Percentiles rank a stretch among this genome's conserved stretches.
These are phyloP conservation scores for Nesogale talazaci DNA, from an alignment of 2,113 vertebrate species.

Conservation along the genomic window DNA sequence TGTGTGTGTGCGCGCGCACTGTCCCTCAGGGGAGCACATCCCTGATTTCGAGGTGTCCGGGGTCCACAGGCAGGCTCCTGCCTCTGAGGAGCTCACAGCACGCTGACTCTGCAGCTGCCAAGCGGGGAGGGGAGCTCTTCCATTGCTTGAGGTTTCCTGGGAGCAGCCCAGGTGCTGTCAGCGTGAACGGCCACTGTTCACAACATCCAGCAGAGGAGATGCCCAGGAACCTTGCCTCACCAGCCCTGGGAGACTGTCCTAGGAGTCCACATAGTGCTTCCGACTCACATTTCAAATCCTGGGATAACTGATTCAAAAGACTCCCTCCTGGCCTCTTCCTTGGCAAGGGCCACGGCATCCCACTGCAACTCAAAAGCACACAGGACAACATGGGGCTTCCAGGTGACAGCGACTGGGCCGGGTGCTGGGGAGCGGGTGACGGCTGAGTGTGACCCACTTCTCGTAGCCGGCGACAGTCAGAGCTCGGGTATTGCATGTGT, in stretches of 20 bases:
- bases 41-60: not conserved
- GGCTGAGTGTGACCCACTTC: no score
- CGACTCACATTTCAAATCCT: not conserved
- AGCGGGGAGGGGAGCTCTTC: not conserved
- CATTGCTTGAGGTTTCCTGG: not conserved
- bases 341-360: not conserved
- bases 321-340: not conserved
- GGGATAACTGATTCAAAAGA: not conserved
- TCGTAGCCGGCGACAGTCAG: not conserved
- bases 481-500: not conserved
- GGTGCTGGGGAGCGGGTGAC: no score
- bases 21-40: no score
- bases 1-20: no score
- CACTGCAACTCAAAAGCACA: slow-evolving; percentile 12
- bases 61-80: not conserved
- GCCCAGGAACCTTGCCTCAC: not conserved
- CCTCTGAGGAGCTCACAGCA: not conserved
- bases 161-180: no score
- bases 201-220: not conserved
- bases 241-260: not conserved
- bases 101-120: not conserved
- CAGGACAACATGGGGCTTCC: not conserved
- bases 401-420: not conserved
- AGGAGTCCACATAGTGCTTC: not conserved
- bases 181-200: not conserved